These are phyloP conservation scores for Crossocerus cetratus DNA, from an alignment of 2,888 invertebrate genomes.

Conservation along the genomic window DNA sequence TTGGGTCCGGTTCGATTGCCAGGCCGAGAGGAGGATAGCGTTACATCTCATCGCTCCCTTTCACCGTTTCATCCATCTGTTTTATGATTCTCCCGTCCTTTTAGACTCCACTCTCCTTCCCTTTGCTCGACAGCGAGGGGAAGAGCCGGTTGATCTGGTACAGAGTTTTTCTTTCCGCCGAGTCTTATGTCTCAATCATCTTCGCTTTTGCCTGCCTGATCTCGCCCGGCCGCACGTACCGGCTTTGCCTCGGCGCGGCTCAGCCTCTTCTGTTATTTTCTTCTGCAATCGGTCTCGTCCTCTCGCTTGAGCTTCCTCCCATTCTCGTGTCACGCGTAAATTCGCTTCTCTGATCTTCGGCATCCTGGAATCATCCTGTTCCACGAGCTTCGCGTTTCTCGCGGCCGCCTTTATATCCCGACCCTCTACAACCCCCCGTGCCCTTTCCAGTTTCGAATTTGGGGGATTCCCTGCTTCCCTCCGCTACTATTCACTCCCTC, in stretches of 20 bases:
- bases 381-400: slow-evolving; percentile 7
- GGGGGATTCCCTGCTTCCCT: not conserved
- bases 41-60: not conserved
- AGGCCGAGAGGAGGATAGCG: not conserved
- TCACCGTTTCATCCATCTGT: slow-evolving; percentile 16
- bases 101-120: not conserved
- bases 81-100: slow-evolving; percentile 1
- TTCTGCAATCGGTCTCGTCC: not conserved
- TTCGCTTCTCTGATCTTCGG: slow-evolving; percentile 15
- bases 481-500: not conserved
- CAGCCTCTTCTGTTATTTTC: not conserved
- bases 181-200: not conserved
- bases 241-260: too few species aligned
- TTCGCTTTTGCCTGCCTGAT: not conserved
- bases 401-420: slow-evolving; percentile 14
- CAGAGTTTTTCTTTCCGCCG: too few species aligned
- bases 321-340: slow-evolving; percentile 8
- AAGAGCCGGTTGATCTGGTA: not conserved
- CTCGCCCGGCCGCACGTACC: too few species aligned
- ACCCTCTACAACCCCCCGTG: not conserved
- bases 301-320: slow-evolving; percentile 7
- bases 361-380: slow-evolving; percentile 1
- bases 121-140: too few species aligned
- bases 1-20: slow-evolving; percentile 7
- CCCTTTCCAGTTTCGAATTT: not conserved